Percentiles rank a stretch among this genome's conserved stretches.
These are phyloP conservation scores for Sebastes melanostomus DNA, from an alignment of 2,797 vertebrate genomes.

Conservation along the genomic window DNA sequence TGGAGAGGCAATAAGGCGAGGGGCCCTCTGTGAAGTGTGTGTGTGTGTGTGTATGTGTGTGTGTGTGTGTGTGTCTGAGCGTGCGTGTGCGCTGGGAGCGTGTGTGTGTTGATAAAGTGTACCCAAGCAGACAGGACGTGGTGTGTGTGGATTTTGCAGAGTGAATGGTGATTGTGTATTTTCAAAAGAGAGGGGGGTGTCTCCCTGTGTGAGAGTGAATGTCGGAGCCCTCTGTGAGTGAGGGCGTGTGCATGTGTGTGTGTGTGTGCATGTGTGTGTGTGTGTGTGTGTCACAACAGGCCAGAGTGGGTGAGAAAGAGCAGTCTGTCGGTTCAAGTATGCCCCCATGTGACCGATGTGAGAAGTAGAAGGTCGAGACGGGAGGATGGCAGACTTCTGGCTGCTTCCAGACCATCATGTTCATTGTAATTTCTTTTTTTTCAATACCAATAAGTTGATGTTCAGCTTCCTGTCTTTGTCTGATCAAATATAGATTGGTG, in stretches of 20 bases:
- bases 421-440: background rate
- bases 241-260: conserved; percentile 33
- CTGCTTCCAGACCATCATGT: background rate
- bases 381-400: background rate
- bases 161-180: conserved; percentile 78
- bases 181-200: conserved; percentile 71
- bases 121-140: conserved; percentile 71
- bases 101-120: conserved; percentile 70
- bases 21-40: conserved; percentile 60
- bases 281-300: conserved; percentile 50
- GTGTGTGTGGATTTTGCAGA: conserved; percentile 77
- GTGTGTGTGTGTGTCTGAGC: conserved; percentile 31
- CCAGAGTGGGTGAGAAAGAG: conserved; percentile 41
- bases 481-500: background rate
- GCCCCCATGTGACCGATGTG: conserved; percentile 75
- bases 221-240: conserved; percentile 53
- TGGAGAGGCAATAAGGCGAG: conserved; percentile 67
- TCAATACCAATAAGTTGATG: too few species aligned
- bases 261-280: background rate
- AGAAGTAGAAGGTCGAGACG: conserved; percentile 55
- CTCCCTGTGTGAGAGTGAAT: conserved; percentile 64
- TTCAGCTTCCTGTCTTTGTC: background rate
- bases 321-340: conserved; percentile 71
- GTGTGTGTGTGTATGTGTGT: conserved; percentile 30
- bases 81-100: conserved; percentile 39